Evolutionary conservation across 2,797 vertebrate genomes (phyloP).

Genomic region (Rhinichthys osculus): DNA sequence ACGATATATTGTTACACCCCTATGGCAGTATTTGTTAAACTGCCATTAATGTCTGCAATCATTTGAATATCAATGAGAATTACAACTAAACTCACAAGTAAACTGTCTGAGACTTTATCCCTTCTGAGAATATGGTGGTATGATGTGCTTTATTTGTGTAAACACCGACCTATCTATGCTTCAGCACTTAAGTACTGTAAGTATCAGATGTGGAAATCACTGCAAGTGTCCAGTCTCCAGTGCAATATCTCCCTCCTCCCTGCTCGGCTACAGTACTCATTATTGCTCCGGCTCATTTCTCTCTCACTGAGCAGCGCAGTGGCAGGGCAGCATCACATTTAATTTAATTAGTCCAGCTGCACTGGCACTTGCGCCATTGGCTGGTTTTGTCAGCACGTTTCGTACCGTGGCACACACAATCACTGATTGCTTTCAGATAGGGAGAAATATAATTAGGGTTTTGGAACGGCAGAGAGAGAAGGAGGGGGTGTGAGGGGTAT

Average conservation of each 20-base stretch:
- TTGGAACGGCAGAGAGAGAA: conserved; percentile 39
- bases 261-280: conserved; percentile 87
- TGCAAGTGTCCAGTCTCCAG: conserved; percentile 77
- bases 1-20: too few species aligned
- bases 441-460: conserved; percentile 92
- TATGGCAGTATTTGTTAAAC: background rate
- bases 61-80: background rate
- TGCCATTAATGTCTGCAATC: background rate
- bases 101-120: background rate
- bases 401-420: conserved; percentile 91
- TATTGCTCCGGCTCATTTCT: conserved; percentile 90
- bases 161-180: background rate
- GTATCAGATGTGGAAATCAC: conserved; percentile 79
- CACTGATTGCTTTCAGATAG: conserved; percentile 98
- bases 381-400: conserved; percentile 87
- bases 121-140: background rate
- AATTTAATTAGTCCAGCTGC: conserved; percentile 98
- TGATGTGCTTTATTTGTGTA: background rate
- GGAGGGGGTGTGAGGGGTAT: conserved; percentile 53
- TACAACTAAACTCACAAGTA: background rate
- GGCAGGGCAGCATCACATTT: conserved; percentile 90
- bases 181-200: conserved; percentile 63
- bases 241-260: conserved; percentile 85
- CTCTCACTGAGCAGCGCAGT: conserved; percentile 75
- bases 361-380: conserved; percentile 77